Evolutionary conservation across 2,113 vertebrate genomes (phyloP).

Genomic region (Oryzias javanicus): DNA sequence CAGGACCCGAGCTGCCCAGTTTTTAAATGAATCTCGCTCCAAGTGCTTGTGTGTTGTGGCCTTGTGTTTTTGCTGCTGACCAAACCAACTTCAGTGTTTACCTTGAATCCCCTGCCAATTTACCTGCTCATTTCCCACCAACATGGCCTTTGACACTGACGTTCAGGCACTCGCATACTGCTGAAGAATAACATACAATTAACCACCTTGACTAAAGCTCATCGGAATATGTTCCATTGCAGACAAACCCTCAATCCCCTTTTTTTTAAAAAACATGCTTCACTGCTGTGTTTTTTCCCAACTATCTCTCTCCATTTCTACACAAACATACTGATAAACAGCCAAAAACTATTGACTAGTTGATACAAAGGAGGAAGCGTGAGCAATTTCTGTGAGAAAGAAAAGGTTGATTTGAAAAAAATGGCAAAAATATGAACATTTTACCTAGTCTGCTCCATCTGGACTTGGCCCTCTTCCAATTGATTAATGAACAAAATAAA

Average conservation of each 20-base stretch:
- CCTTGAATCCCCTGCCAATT: slow-evolving; percentile 53
- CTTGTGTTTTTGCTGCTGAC: slow-evolving; percentile 2
- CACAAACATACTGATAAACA: neutral
- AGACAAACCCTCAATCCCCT: neutral
- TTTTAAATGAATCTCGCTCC: neutral
- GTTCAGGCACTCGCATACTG: slow-evolving; percentile 16
- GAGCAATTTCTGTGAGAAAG: too few relatives aligned
- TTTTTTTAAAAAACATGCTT: too few relatives aligned
- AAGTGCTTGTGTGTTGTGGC: slow-evolving; percentile 11
- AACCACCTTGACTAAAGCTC: slow-evolving; percentile 1
- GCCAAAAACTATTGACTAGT: too few relatives aligned
- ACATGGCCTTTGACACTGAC: slow-evolving; percentile 47
- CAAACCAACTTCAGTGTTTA: slow-evolving; percentile 34
- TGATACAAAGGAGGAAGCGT: too few relatives aligned
- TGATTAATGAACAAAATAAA: slow-evolving; percentile 62
- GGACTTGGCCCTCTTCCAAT: neutral
- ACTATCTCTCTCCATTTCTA: neutral
- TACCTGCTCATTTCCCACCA: slow-evolving; percentile 56
- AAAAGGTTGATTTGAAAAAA: slow-evolving; percentile 14
- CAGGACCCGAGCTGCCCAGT: neutral
- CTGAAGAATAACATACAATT: slow-evolving; percentile 21
- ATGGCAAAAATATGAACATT: slow-evolving; percentile 2
- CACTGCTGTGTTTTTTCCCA: neutral
- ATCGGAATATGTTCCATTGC: slow-evolving; percentile 24
- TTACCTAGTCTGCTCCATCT: slow-evolving; percentile 1